A percentile compares a stretch with the other conserved stretches of the same genome.
Evolutionary conservation across 2,888 invertebrate genomes (phyloP).

Genomic region (Mellilla xanthometata): DNA sequence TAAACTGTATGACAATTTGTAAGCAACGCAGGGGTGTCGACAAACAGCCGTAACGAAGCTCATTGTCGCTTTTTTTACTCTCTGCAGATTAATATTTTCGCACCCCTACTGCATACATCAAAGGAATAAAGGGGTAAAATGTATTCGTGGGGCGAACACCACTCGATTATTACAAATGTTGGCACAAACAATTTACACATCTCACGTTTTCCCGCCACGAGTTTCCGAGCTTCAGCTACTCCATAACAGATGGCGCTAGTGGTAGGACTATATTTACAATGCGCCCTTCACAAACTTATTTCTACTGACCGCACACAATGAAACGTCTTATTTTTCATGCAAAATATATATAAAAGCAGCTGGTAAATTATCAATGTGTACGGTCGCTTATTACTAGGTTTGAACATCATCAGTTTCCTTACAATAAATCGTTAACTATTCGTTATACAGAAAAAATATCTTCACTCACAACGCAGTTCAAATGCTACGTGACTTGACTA

Average conservation of each 20-base stretch:
- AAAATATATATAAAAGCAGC: conserved; percentile 26
- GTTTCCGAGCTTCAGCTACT: conserved; percentile 54
- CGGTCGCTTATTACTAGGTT: conserved; percentile 67
- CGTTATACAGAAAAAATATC: conserved; percentile 16
- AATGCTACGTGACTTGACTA: too few species aligned
- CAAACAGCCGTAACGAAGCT: conserved; percentile 75
- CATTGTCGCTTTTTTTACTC: conserved; percentile 68
- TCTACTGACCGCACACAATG: conserved; percentile 56
- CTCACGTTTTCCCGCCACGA: conserved; percentile 33
- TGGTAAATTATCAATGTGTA: conserved; percentile 52
- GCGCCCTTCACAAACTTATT: conserved; percentile 51
- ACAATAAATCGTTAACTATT: conserved; percentile 22
- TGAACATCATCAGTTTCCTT: conserved; percentile 81
- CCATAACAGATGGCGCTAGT: conserved; percentile 73
- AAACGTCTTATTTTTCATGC: conserved; percentile 40
- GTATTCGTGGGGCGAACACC: conserved; percentile 69
- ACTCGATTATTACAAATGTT: conserved; percentile 77
- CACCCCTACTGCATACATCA: conserved; percentile 78
- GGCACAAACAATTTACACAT: conserved; percentile 80
- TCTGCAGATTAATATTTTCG: conserved; percentile 71
- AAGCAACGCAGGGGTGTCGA: conserved; percentile 58
- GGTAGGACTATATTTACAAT: conserved; percentile 51
- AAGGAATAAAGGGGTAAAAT: conserved; percentile 74
- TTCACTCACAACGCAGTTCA: conserved; percentile 13
- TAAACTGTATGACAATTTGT: conserved; percentile 68